These are phyloP conservation scores for Zosterops lateralis DNA, from an alignment of 2,113 vertebrate species.

Conservation along the genomic window DNA sequence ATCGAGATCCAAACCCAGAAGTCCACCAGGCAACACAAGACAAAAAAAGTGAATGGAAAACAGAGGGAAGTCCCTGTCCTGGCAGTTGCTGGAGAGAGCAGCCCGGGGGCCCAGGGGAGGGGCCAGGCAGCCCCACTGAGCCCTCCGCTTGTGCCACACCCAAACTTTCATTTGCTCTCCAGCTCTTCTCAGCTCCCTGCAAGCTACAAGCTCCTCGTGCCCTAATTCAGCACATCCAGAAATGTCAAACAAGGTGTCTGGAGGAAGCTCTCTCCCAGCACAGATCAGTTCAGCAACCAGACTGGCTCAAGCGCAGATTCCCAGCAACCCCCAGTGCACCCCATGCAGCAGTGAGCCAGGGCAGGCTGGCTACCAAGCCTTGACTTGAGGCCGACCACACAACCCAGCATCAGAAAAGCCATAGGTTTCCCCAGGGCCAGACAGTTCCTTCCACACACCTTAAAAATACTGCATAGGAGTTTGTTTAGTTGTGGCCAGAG, in stretches of 20 bases:
- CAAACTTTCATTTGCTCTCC: not conserved
- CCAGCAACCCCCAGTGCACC: not conserved
- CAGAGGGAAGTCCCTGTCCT: not conserved
- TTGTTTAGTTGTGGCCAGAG: not conserved
- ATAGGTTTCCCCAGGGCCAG: not conserved
- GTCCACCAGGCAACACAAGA: not conserved
- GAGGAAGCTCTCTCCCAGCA: not conserved
- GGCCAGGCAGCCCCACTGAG: not conserved
- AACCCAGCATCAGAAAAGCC: not conserved
- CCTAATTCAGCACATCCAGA: not conserved
- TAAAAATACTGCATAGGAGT: not conserved
- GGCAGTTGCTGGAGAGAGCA: not conserved
- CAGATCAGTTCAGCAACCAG: not conserved
- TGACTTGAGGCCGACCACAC: rapidly evolving
- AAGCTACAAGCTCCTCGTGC: not conserved
- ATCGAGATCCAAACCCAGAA: not conserved
- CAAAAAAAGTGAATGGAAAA: not conserved
- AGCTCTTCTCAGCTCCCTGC: not conserved
- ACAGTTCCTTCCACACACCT: not conserved
- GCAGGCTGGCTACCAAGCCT: not conserved
- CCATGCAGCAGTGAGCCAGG: not conserved
- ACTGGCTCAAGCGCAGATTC: not conserved
- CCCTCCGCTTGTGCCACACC: not conserved
- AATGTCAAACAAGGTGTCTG: not conserved
- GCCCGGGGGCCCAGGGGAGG: rapidly evolving